These are phyloP conservation scores for Rhingia campestris DNA, from an alignment of 2,888 invertebrate species.

Conservation along the genomic window DNA sequence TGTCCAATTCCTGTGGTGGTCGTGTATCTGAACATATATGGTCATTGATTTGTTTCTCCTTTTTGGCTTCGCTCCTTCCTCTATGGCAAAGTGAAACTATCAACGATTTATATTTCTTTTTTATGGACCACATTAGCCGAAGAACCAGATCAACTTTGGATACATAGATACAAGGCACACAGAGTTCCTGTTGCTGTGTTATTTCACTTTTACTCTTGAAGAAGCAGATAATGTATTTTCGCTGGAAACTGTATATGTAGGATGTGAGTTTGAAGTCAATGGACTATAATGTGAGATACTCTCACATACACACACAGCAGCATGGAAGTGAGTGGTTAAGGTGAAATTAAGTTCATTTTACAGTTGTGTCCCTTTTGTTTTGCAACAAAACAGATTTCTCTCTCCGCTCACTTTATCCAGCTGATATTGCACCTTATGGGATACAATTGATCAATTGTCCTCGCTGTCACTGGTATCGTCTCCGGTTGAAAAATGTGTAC, in stretches of 20 bases:
- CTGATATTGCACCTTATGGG: constrained; percentile 48
- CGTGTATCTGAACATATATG: constrained; percentile 57
- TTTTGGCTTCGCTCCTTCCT: constrained; percentile 7
- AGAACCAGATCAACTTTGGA: constrained; percentile 63
- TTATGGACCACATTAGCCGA: constrained; percentile 56
- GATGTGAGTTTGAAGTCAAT: constrained; percentile 47
- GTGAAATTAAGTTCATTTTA: constrained; percentile 48
- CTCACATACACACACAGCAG: background rate
- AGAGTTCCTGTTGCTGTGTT: constrained; percentile 47
- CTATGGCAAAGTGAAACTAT: constrained; percentile 56
- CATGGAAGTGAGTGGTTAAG: constrained; percentile 45
- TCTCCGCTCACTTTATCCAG: constrained; percentile 11
- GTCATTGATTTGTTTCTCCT: constrained; percentile 50
- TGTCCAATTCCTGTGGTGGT: constrained; percentile 59
- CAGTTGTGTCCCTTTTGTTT: background rate
- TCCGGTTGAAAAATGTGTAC: constrained; percentile 7
- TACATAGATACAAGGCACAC: constrained; percentile 18
- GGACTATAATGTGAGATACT: constrained; percentile 42
- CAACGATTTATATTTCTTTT: constrained; percentile 16
- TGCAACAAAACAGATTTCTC: constrained; percentile 34
- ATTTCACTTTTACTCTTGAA: constrained; percentile 61
- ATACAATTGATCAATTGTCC: constrained; percentile 59
- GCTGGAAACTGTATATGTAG: constrained; percentile 8
- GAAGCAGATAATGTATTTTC: constrained; percentile 2
- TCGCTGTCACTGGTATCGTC: constrained; percentile 3